A percentile compares a stretch with the other conserved stretches of the same genome.
Evolutionary conservation across 2,113 vertebrate genomes (phyloP).

Genomic region (Junco hyemalis): DNA sequence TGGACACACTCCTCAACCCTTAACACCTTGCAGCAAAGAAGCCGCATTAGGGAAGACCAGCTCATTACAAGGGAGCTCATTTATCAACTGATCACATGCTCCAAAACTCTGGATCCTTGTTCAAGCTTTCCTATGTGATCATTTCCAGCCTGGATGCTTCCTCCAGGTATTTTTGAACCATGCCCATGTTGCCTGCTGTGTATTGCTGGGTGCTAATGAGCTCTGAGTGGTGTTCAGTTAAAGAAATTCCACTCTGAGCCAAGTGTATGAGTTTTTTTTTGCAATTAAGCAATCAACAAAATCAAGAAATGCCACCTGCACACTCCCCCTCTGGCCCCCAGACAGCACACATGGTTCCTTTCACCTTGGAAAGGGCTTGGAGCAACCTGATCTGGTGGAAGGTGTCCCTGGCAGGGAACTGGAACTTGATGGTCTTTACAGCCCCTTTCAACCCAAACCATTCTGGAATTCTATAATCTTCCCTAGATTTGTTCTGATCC

Average conservation of each 20-base stretch:
- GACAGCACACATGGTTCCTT: background rate
- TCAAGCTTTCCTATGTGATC: background rate
- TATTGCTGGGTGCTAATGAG: background rate
- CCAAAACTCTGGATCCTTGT: background rate
- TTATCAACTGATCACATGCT: background rate
- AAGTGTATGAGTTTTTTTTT: background rate
- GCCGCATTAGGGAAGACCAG: background rate
- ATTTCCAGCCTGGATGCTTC: background rate
- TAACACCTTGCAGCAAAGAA: background rate
- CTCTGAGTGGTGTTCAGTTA: background rate
- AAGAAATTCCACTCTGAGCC: constrained; percentile 8
- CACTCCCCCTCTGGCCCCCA: background rate
- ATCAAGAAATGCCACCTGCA: constrained; percentile 10
- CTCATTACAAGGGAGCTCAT: background rate
- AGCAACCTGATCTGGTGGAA: background rate
- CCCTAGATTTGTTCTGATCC: background rate
- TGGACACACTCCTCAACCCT: background rate
- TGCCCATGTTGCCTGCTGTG: background rate
- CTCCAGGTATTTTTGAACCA: background rate
- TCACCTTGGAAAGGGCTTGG: background rate
- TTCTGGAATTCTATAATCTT: fast-evolving
- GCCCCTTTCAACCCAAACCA: background rate
- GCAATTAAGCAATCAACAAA: constrained; percentile 3
- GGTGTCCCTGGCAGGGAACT: background rate
- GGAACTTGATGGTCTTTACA: background rate